Evolutionary conservation across 2,113 vertebrate genomes (phyloP), one percentile per base, ranked within the genome.

Genomic region (Uria lomvia): DNA sequence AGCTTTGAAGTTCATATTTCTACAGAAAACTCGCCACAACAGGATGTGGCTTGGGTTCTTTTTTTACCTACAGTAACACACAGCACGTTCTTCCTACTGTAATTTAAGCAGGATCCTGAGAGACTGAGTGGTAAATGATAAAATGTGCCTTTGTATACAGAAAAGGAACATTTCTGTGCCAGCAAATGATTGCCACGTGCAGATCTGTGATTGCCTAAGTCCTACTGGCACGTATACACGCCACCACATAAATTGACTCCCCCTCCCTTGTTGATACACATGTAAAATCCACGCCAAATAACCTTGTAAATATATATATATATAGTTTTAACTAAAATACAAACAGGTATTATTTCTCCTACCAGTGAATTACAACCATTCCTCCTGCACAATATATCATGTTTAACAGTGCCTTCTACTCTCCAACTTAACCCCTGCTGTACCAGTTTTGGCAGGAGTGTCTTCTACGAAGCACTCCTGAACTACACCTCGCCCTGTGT

Each of bases 21-120:
- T 90, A 59, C 30, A 79, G 77, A 91, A 82, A 77, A 34, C 40
- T 78, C 55, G 80, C 86, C 86, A 80, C 79, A 90, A 95, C 90
- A 94, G 91, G 80, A 94, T 94, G 92, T 92, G 89, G 92, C 80
- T 90, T 95, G 62, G 14, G 70, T 60, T 78, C 72, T 80, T 75
- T 71, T 85, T 74, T 81, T 55, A 88, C 52, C 55, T 83, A 47
- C 27, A 88, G 85, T 52, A 63, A 80, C 66, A 65, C 32, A 88
- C 12, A 93, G 67, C 63, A 86, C 94, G 30, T 70, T 92, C 78
- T 87, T 94, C 87, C 82, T 71, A 92, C 47, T 75, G 29, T 60
- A 92, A 90, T 95, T 91, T 72, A 96, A 90, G 86, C 29, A 93
- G 85, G 62, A 88, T 94, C 52, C 56, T 77, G n/a, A 89, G 68